Evolutionary conservation across 2,797 vertebrate species (phyloP).

Genomic region (Muscicapa comitata): DNA sequence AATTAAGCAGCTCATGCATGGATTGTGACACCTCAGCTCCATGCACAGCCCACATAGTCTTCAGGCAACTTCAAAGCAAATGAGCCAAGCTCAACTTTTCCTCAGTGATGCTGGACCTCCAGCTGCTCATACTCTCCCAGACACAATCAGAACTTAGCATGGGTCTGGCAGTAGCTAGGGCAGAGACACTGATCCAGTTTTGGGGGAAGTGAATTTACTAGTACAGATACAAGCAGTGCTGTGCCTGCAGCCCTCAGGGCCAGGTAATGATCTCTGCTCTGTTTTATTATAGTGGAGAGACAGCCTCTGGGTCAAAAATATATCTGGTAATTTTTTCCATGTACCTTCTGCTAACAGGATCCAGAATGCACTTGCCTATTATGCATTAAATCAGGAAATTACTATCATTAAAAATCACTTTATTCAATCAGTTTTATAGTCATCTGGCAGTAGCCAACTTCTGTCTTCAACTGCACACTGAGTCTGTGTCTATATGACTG

Average conservation of each 20-base stretch:
- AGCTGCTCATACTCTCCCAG: accelerated
- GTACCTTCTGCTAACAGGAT: neutral
- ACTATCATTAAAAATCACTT: neutral
- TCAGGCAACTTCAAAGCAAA: neutral
- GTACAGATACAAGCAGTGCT: neutral
- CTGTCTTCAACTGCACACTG: neutral
- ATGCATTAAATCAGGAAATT: neutral
- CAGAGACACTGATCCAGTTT: neutral
- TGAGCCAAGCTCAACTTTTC: neutral
- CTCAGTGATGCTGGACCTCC: neutral
- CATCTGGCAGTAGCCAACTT: neutral
- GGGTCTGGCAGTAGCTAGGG: neutral
- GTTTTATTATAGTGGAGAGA: neutral
- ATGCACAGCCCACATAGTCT: neutral
- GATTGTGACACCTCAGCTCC: neutral
- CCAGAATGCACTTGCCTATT: neutral
- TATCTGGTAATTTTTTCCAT: neutral
- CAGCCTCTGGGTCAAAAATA: neutral
- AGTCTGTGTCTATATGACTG: neutral
- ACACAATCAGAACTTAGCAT: neutral
- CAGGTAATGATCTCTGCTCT: neutral
- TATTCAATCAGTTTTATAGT: neutral
- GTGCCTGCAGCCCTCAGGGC: neutral
- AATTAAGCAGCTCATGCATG: accelerated
- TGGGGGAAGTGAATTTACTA: neutral